phyloP scores from a whole-genome alignment of 2,888 invertebrate species.

The Pseudoips prasinana region DNA sequence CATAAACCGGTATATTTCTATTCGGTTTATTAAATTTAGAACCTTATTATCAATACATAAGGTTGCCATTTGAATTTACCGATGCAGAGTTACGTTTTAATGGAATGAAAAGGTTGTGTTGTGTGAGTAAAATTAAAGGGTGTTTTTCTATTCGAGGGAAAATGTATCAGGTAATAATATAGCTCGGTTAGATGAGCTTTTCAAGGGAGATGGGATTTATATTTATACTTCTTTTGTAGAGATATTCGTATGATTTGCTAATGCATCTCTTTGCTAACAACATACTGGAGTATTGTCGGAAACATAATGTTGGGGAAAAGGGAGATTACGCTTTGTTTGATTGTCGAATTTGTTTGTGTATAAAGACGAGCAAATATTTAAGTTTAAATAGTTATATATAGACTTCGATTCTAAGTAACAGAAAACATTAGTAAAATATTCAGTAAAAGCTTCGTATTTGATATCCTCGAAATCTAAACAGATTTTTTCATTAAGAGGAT shows the following conservation, averaged over 20 bases:
- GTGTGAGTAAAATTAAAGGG: conserved; percentile 62
- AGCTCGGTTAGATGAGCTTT: conserved; percentile 56
- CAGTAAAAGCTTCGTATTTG: no score
- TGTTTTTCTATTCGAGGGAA: conserved; percentile 60
- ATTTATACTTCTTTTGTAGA: conserved; percentile 41
- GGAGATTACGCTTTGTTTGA: conserved; percentile 11
- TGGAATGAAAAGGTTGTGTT: conserved; percentile 12
- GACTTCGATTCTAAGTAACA: no score
- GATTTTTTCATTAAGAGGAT: no score
- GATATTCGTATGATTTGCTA: conserved; percentile 45
- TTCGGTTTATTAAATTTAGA: neutral
- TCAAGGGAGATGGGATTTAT: conserved; percentile 52
- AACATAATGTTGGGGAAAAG: conserved; percentile 10
- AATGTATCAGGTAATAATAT: conserved; percentile 68
- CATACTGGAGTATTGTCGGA: conserved; percentile 19
- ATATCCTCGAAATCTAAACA: no score
- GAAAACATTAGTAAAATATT: no score
- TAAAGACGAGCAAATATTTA: no score
- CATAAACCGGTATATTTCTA: conserved; percentile 2
- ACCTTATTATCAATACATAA: neutral
- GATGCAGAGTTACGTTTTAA: conserved; percentile 9
- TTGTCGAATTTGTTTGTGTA: conserved; percentile 3
- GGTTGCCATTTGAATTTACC: conserved; percentile 1
- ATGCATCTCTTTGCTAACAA: conserved; percentile 41
- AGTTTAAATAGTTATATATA: no score